phyloP scores from a whole-genome alignment of 2,113 vertebrate genomes.

The Meles meles region DNA sequence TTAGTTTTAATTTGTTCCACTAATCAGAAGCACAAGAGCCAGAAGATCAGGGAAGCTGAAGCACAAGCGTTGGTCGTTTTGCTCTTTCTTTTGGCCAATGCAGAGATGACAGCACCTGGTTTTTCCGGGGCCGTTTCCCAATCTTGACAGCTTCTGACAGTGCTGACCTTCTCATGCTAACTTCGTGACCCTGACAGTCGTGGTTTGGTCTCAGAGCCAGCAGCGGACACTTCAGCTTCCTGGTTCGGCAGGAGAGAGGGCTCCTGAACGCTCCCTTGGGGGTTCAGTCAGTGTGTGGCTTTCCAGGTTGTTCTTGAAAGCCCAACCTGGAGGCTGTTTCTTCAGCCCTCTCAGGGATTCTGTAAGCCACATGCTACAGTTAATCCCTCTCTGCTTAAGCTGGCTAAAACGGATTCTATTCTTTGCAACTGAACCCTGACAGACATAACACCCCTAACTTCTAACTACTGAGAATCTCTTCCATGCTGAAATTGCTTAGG shows the following conservation, averaged over 20 bases:
- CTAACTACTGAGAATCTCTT: not conserved
- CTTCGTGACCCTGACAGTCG: not conserved
- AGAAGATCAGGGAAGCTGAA: not conserved
- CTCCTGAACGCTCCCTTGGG: not conserved
- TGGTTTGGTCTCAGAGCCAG: not conserved
- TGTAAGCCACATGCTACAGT: not conserved
- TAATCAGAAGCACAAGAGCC: not conserved
- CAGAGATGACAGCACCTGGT: not conserved
- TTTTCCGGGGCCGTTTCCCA: not conserved
- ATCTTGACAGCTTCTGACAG: not conserved
- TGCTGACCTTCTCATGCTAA: not conserved
- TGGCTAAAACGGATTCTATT: not conserved
- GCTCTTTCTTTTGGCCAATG: not conserved
- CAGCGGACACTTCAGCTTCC: not conserved
- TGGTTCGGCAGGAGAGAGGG: not conserved
- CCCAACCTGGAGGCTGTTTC: not conserved
- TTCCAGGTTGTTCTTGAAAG: not conserved
- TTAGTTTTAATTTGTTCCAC: not conserved
- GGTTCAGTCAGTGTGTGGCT: not conserved
- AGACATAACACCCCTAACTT: not conserved
- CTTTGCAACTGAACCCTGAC: not conserved
- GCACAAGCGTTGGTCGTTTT: not conserved
- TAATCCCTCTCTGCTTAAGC: not conserved
- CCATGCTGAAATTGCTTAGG: not conserved
- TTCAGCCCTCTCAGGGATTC: not conserved